Evolutionary conservation across 2,113 vertebrate species (phyloP), one percentile per base, ranked within the genome.

Genomic region (Polypterus bichir): DNA sequence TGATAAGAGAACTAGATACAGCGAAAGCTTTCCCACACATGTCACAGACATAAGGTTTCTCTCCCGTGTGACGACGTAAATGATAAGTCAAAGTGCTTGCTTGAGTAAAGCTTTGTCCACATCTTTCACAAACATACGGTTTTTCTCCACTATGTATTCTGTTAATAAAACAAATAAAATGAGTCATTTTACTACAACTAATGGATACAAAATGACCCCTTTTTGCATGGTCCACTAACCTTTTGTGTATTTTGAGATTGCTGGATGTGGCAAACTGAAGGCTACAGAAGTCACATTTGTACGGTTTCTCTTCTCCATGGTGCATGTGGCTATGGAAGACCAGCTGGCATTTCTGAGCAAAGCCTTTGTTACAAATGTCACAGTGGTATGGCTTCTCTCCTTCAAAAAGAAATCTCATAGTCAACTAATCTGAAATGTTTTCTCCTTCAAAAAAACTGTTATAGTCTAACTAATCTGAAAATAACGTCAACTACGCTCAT

Each of bases 311-410:
- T 65, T 92, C 91, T n/a, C 90, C 91, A 0, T 93, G 91, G 68
- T 93, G 90, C 90, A 92, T 92, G 45, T 90, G 86, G 64, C 89
- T 91, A 73, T 93, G 91, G 76, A 91, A 93, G 66, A 93, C 90
- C 44, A 93, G 74, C 80, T 93, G 91, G 70, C 91, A 93, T 78
- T 93, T 93, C 75, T 93, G 91, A 61, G 89, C 87, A 79, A 91
- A 91, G 66, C 88, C 83, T 82, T 91, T 91, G 68, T 89, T 86
- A 6, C 89, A 91, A 2, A 85, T 76, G 51, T 89, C 84, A 71
- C 89, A 91, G 62, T 85, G 85, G 69, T 89, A 91, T 64, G 89
- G 89, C 80, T 91, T 90, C 76, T 91, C 89, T 72, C 89, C 89
- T 91, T 59, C 27, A 27, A 44, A 61, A 64, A 11, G 52, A 27